Percentiles rank a stretch among this genome's conserved stretches.
Conservation (phyloP, 2,113 vertebrate genomes). For the Lucifuga dentata region DNA sequence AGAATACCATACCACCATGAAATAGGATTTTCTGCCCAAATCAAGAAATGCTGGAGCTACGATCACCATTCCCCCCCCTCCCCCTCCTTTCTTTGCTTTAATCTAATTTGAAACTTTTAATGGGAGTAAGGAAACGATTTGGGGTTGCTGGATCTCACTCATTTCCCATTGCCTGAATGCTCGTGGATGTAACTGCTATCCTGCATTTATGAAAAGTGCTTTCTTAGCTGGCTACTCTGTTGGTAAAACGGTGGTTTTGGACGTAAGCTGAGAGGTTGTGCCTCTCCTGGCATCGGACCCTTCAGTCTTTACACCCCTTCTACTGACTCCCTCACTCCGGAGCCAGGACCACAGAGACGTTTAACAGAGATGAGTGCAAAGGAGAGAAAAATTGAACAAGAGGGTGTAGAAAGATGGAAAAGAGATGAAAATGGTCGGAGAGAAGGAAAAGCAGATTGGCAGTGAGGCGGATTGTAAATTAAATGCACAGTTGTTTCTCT, state of each 20-base stretch:
- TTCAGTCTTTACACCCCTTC: slow-evolving; percentile 31
- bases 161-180: slow-evolving; percentile 19
- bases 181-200: slow-evolving; percentile 35
- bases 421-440: slow-evolving; percentile 2
- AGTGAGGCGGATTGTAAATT: not conserved
- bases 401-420: slow-evolving; percentile 21
- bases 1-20: slow-evolving; percentile 67
- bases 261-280: slow-evolving; percentile 23
- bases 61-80: slow-evolving; percentile 16
- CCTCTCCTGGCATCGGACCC: slow-evolving; percentile 25
- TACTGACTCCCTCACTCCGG: slow-evolving; percentile 28
- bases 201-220: slow-evolving; percentile 51
- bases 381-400: slow-evolving; percentile 2
- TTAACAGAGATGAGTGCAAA: slow-evolving; percentile 21
- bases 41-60: slow-evolving; percentile 45
- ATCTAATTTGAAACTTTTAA: slow-evolving; percentile 75
- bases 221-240: slow-evolving; percentile 9
- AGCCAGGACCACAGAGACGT: slow-evolving; percentile 52
- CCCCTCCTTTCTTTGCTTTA: slow-evolving; percentile 44
- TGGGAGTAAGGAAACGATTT: slow-evolving; percentile 70
- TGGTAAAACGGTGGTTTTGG: slow-evolving; percentile 33
- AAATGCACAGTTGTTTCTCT: not conserved
- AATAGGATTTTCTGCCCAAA: slow-evolving; percentile 76
- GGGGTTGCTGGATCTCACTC: slow-evolving; percentile 40
- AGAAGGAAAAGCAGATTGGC: not conserved